phyloP scores from a whole-genome alignment of 2,113 vertebrate species.

The Odontophorus gujanensis region DNA sequence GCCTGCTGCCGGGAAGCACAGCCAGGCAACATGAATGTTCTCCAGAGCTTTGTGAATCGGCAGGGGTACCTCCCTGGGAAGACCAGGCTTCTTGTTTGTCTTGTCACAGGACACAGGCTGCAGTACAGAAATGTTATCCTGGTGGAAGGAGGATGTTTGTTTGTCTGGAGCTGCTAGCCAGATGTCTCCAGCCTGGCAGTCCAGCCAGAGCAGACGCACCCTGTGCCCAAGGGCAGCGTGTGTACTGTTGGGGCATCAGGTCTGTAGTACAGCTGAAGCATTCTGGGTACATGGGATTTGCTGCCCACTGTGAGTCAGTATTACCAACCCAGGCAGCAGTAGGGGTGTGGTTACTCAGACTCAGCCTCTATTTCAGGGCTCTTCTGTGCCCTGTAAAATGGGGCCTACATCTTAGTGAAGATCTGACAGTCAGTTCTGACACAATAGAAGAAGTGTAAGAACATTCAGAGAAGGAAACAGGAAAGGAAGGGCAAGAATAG shows the following conservation, averaged over 20 bases:
- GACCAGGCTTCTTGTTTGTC: neutral
- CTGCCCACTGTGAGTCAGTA: neutral
- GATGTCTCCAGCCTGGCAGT: neutral
- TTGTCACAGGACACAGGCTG: neutral
- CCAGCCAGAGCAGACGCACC: neutral
- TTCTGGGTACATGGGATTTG: neutral
- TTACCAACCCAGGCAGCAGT: neutral
- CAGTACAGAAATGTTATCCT: neutral
- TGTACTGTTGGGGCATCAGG: fast-evolving
- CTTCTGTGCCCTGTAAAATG: neutral
- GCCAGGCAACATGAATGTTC: neutral
- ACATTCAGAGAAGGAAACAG: conserved; percentile 11
- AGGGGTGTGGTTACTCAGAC: neutral
- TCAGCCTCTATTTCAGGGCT: neutral
- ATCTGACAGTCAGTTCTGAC: neutral
- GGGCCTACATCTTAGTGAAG: neutral
- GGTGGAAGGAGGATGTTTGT: neutral
- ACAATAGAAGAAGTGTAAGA: neutral
- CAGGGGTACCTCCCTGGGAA: neutral
- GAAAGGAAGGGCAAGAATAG: conserved; percentile 40
- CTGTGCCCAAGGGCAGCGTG: neutral
- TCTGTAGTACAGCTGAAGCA: neutral
- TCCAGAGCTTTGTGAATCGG: neutral
- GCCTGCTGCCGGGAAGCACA: neutral
- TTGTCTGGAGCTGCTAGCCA: neutral